Evolutionary conservation across 2,888 invertebrate genomes (phyloP).

Genomic region (Holacanthella duospinosa): DNA sequence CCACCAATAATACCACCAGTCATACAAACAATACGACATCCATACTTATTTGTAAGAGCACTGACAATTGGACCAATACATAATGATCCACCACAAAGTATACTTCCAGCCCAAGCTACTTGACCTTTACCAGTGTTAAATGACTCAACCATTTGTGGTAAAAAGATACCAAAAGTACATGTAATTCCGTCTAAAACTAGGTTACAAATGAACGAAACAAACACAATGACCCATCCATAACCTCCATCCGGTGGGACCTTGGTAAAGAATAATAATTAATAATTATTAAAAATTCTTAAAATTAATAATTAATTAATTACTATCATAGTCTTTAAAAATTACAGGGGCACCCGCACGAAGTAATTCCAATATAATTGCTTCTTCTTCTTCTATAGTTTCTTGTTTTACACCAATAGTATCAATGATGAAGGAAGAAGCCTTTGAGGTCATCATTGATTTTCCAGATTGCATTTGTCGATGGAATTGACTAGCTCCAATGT

Average conservation of each 20-base stretch:
- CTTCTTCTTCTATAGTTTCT: not conserved
- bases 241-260: not conserved
- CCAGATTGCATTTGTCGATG: not conserved
- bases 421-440: not conserved
- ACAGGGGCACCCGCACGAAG: not conserved
- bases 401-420: not conserved
- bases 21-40: constrained; percentile 85
- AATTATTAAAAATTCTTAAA: no score
- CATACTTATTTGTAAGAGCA: constrained; percentile 88
- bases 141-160: not conserved
- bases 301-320: no score
- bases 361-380: not conserved
- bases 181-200: not conserved
- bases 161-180: constrained; percentile 1
- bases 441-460: not conserved
- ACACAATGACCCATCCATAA: constrained; percentile 7
- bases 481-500: not conserved
- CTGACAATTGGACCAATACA: constrained; percentile 50
- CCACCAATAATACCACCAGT: constrained; percentile 77
- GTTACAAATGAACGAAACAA: not conserved
- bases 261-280: no score
- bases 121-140: not conserved
- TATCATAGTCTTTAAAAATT: no score
- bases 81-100: not conserved
- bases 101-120: constrained; percentile 9